phyloP scores from a whole-genome alignment of 2,113 vertebrate genomes.

The Seriola rivoliana region DNA sequence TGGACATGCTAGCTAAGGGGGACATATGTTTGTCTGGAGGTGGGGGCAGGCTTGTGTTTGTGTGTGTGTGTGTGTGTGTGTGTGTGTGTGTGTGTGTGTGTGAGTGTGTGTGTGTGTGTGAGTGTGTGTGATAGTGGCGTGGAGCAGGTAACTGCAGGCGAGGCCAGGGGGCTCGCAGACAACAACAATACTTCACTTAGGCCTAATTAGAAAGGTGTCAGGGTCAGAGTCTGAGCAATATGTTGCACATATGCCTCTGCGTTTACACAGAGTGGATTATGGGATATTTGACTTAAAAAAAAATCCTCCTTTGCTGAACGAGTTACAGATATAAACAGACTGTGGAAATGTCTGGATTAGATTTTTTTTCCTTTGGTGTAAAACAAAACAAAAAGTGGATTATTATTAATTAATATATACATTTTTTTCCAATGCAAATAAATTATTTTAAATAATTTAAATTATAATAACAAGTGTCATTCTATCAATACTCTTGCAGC shows the following conservation, averaged over 20 bases:
- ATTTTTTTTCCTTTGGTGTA: background rate
- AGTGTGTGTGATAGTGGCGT: conserved; percentile 35
- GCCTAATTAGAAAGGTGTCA: conserved; percentile 61
- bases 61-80: conserved; percentile 43
- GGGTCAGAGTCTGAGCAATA: conserved; percentile 55
- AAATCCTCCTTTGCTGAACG: background rate
- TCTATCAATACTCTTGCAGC: too few relatives aligned
- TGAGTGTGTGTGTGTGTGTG: conserved; percentile 37
- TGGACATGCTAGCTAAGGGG: conserved; percentile 57
- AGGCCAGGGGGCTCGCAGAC: conserved; percentile 67
- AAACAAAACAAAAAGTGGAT: too few relatives aligned
- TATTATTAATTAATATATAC: too few relatives aligned
- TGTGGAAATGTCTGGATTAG: background rate
- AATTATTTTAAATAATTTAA: too few relatives aligned
- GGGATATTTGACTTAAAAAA: background rate
- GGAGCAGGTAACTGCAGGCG: conserved; percentile 73
- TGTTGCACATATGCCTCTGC: conserved; percentile 47
- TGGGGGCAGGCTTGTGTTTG: conserved; percentile 67
- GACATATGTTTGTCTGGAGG: conserved; percentile 85
- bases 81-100: conserved; percentile 42
- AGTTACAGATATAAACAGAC: background rate
- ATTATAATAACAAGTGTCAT: too few relatives aligned
- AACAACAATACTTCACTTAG: conserved; percentile 75
- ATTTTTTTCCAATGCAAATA: too few relatives aligned
- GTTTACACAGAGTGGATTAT: conserved; percentile 12